Evolutionary conservation across 2,888 invertebrate species (phyloP).

Genomic region (Drosophila borborema): DNA sequence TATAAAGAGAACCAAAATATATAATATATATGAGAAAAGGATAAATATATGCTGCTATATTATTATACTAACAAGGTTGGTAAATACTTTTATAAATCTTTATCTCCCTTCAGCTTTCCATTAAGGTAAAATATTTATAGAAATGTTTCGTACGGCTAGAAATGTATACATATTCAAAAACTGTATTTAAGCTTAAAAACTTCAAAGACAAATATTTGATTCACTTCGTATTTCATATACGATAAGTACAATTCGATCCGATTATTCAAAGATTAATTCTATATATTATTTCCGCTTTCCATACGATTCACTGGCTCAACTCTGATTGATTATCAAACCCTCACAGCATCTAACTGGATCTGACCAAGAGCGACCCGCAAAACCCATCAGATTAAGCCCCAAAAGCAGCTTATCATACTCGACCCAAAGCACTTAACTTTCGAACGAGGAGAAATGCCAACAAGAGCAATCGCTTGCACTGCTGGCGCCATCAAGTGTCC

Average conservation of each 20-base stretch:
- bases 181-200: not conserved
- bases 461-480: conserved; percentile 34
- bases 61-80: not conserved
- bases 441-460: conserved; percentile 32
- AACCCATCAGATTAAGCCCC: conserved; percentile 36
- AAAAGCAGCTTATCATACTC: conserved; percentile 58
- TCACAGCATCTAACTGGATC: conserved; percentile 21
- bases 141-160: not conserved
- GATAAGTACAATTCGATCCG: not conserved
- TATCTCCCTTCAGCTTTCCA: not conserved
- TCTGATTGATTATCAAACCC: conserved; percentile 45
- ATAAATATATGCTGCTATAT: not conserved
- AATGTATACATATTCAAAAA: too few relatives aligned
- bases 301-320: conserved; percentile 16
- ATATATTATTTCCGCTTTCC: conserved; percentile 6
- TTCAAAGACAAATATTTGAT: not conserved
- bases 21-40: not conserved
- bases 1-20: not conserved
- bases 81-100: not conserved
- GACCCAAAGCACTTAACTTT: conserved; percentile 60
- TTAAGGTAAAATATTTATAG: not conserved
- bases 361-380: conserved; percentile 23
- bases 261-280: not conserved
- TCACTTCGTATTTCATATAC: not conserved
- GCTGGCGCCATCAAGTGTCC: conserved; percentile 55